These are phyloP conservation scores for Drosophila mimetica DNA, from an alignment of 2,888 invertebrate species.

Conservation along the genomic window DNA sequence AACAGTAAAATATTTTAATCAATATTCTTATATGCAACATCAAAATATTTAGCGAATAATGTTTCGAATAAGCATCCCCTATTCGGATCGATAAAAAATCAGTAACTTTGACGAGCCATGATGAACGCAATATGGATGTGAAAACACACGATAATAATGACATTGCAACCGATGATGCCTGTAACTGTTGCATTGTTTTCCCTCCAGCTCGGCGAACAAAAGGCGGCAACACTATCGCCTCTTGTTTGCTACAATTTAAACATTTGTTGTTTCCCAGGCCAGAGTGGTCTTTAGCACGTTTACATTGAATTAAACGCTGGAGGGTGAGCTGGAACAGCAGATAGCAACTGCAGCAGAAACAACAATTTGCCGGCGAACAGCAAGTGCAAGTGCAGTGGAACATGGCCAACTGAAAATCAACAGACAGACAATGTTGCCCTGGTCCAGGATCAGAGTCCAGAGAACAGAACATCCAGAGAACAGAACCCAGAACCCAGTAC, in stretches of 20 bases:
- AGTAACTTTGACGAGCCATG: neutral
- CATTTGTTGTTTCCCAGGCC: constrained; percentile 53
- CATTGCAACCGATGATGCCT: constrained; percentile 33
- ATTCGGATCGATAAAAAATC: neutral
- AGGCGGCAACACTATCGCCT: constrained; percentile 32
- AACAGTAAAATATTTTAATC: no score
- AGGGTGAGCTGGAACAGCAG: constrained; percentile 28
- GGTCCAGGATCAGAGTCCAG: constrained; percentile 29
- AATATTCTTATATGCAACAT: no score
- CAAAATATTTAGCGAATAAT: no score
- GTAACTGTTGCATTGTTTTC: constrained; percentile 37
- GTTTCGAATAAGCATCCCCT: neutral
- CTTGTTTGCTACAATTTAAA: constrained; percentile 68
- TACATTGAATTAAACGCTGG: constrained; percentile 76
- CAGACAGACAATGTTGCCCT: constrained; percentile 72
- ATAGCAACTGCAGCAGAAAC: constrained; percentile 33
- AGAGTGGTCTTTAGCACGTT: constrained; percentile 73
- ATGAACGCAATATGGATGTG: constrained; percentile 9
- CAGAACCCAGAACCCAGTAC: neutral
- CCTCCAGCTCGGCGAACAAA: constrained; percentile 13
- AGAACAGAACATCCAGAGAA: constrained; percentile 2
- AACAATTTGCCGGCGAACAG: constrained; percentile 25
- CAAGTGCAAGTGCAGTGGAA: constrained; percentile 57
- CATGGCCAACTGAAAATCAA: constrained; percentile 68
- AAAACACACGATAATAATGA: constrained; percentile 32